Evolutionary conservation across 2,797 vertebrate species (phyloP), one percentile per base, ranked within the genome.

Genomic region (Antennarius maculatus): DNA sequence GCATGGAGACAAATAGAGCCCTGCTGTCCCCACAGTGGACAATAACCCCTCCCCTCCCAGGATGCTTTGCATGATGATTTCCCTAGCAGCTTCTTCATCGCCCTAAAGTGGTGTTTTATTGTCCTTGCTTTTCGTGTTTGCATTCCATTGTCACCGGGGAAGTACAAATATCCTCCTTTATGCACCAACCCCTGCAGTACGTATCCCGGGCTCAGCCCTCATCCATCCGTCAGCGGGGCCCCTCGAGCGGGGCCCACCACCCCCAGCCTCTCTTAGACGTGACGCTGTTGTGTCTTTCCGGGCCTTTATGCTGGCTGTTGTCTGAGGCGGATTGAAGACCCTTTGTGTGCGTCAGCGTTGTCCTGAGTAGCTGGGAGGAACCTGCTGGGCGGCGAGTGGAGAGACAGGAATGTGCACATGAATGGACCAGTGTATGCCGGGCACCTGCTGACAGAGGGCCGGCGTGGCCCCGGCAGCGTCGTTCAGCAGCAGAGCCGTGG

Each of bases 11-110:
- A 89, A 88, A 90, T 76, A 61, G 60, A 78, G 75, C 76, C 86
- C 67, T 76, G 83, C 75, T 79, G 83, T 71, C 86, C 83, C 67
- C 67, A 55, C 58, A 66, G 47, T 28, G 81, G 90, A 94, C 91
- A 92, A 93, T 88, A 66, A 84, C 57, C 48, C 27, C 27, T 42
- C 49, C 74, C 84, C 52, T 16, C 46, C 50, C 71, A 0, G 23
- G 58, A 64, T 23, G 73, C 85, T 95, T 95, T 95, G 94, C 93
- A 93, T 94, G 88, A 69, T 77, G 71, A 92, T 94, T 94, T 94
- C 86, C 93, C 92, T 94, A 81, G 78, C 79, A 87, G 89, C 84
- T 88, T 88, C 88, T 91, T 88, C 86, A 71, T 83, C 69, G 62
- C 72, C 78, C 81, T 68, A 85, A 83, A 83, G 84, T 86, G 76